Base-by-base conservation (phyloP, 1,140 invertebrate species). In the Maniola jurtina region DNA sequence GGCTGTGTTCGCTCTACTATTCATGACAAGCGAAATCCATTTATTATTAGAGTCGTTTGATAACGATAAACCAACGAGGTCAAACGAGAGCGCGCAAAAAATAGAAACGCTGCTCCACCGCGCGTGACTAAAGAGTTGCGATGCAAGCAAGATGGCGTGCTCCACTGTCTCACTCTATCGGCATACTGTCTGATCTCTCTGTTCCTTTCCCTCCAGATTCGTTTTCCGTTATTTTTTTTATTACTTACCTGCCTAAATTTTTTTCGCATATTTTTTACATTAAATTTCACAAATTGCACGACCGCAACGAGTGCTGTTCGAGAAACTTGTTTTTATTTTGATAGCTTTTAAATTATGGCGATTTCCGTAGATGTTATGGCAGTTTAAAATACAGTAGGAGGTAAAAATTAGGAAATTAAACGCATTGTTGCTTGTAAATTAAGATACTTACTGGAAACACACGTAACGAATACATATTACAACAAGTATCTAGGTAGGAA, bases 51-150 rank as follows among this genome's bases (percentile, higher is more conserved):
- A 78, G 79, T 71, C 75, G 77, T 74, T 84, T 88, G 86, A 90
- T 90, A 89, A 89, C 83, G 88, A 90, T 90, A 90, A 88, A 88
- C 73, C 81, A 84, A 84, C 86, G 88, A 88, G 86, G 88, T 90
- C 86, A 88, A 83, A 83, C 75, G 77, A 84, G 84, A 88, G 75
- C 81, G 84, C 75, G 79, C 83, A 90, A 88, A 88, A 90, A 89
- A 89, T 88, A 87, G 87, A 87, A 89, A 88, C 84, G 82, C 77
- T 84, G 81, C 73, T 80, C 81, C 75, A 83, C 73, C 77, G 85
- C 83, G 85, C 88, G 88, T 89, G 88, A 89, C 84, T 86, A 83
- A 86, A 90, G 75, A 82, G 73, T 82, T 75, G 76, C 76, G 77
- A 84, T 85, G 80, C 82, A 85, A 76, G 79, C 83, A 83, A 88